Base-by-base conservation (phyloP, 2,797 vertebrate species). In the Myotis planiceps region DNA sequence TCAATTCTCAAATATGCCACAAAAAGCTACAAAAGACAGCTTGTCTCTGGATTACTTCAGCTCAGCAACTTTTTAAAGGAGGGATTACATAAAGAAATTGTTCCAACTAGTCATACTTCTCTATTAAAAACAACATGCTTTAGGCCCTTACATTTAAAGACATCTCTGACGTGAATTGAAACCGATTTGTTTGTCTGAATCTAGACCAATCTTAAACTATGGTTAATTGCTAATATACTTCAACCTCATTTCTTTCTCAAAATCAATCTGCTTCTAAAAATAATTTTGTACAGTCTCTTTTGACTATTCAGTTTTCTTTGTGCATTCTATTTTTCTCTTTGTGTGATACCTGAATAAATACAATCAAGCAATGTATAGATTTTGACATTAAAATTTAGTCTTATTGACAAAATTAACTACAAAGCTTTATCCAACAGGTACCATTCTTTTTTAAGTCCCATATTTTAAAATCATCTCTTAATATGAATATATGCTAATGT, bases 11-110 rank as follows among this genome's bases (percentile, higher is more conserved):
- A 96, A 45, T 74, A 75, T 23, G 53, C 27, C 85, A 90, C 84
- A 95, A 95, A 97, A 78, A 95, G 87, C 90, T 71, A 15, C 27
- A 93, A 80, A 92, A 93, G 95, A 95, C 2, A 92, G 39, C 32
- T 60, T 90, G 71, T 84, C 72, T 92, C 84, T 96, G 18, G 23
- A 97, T 95, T 96, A 84, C 80, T 76, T 82, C 42, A 85, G 49
- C 63, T 94, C 32, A n/a, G 75, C 98, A 93, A 66, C 13, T 95
- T 96, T 94, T 92, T 86, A 96, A 92, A 94, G n/a, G 42, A 51
- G 5, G 93, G 88, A 97, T 95, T 97, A 97, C 55, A 97, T 74
- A 97, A 97, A 68, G 42, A 79, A 89, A 53, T 34, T 87, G 39
- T 16, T 95, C 27, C 55, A 97, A 87, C 81, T 6, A 96, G 65